Base-by-base conservation (phyloP, 37 sponge, comb jelly and placozoan genomes). In the Haliclona indistincta region DNA sequence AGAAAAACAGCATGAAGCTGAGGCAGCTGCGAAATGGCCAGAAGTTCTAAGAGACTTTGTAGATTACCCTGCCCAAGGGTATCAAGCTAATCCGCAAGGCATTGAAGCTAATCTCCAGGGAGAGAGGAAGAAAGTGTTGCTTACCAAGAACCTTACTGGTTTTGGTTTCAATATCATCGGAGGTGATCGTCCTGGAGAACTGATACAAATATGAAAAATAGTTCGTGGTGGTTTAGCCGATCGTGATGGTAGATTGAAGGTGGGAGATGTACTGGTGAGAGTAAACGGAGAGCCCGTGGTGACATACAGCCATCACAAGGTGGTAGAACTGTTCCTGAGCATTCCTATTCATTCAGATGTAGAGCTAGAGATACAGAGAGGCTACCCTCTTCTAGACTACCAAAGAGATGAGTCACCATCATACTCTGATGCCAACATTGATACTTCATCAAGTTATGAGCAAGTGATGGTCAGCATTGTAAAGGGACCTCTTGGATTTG, bases 131-230 rank as follows among this genome's bases (percentile, higher is more conserved):
- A 56, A 63, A 4, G 88, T 89, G 25, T 37, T 68, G 26, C 81
- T 97, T 22, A 63, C 44, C 32, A 97, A 97, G 77, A 88, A 84
- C 29, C 42, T 86, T 10, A 56, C 77, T 32, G 99, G 99, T 0
- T 99, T 99, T 62, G 99, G 99, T 0, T 99, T 99, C 68, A 95
- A 94, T 3, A 84, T 99, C 19, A 85, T 95, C 34, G 99, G 99
- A 30, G 99, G 99, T 0, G 96, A 99, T 54, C 76, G 70, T n/a
- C 88, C 91, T 2, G 96, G 99, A 38, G 96, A 99, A 41, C 74
- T 95, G 63, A 84, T 95, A 10, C 91, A 88, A 29, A 93, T 99
- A 15, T 93, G 95, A 77, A 93, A 79, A 66, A 95, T 99, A 43
- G 86, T 93, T 8, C 71, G 52, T 3, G 93, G 88, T 4, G 81